Conservation (phyloP, 2,113 vertebrate genomes). For the Pyxicephalus adspersus region DNA sequence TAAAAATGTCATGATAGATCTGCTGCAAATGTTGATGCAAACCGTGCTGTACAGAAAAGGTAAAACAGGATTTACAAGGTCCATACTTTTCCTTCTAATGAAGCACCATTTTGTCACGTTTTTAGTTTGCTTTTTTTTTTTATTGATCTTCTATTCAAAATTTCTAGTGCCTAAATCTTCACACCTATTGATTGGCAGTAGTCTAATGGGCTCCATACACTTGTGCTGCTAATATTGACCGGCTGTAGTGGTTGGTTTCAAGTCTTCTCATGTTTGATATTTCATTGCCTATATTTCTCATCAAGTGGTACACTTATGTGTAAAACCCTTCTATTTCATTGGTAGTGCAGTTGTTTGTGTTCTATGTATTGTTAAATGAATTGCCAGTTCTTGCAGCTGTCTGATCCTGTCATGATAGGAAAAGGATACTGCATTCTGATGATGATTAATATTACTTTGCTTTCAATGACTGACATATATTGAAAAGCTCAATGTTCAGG, state of each 20-base stretch:
- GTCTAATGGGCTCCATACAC: constrained; percentile 6
- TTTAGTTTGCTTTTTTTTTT: background rate
- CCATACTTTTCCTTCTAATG: background rate
- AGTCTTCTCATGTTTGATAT: background rate
- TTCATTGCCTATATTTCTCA: background rate
- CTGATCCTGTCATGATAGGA: no score
- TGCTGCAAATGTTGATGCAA: no score
- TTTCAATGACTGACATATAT: no score
- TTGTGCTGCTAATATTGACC: background rate
- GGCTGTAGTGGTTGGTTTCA: background rate
- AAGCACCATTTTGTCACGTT: background rate
- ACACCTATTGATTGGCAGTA: constrained; percentile 1
- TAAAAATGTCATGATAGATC: no score
- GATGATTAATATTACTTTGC: no score
- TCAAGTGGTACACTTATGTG: background rate
- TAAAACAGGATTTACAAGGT: background rate
- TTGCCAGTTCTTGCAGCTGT: no score
- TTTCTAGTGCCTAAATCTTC: constrained; percentile 14
- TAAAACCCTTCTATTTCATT: no score
- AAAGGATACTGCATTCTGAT: no score
- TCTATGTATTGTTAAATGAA: no score
- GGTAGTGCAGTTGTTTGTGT: no score
- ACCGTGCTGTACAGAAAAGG: background rate
- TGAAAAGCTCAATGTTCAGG: no score
- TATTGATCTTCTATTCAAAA: constrained; percentile 24